Base-by-base conservation (phyloP, 1,140 invertebrate genomes). In the Brachionus angularis region DNA sequence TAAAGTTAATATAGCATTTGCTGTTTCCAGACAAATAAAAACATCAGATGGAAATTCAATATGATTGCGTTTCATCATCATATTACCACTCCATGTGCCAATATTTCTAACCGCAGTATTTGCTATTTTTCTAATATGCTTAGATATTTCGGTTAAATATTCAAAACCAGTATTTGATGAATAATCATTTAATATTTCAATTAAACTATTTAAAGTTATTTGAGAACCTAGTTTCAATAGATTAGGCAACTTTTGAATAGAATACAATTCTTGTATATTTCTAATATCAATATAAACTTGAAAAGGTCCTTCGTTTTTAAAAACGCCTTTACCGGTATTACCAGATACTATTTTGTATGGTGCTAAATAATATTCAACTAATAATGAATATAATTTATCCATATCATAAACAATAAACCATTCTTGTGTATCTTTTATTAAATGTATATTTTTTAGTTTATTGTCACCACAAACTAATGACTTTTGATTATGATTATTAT, bases 21-120 rank as follows among this genome's bases (percentile, higher is more conserved):
- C 84, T 1, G 87, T 86, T 79, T 87, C 87, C 21, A 91, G 80
- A 14, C 89, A 82, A 21, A 89, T 76, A 76, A 88, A 90, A 3
- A 91, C 75, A 78, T 91, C 89, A 0, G 89, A 91, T 1, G 87
- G 87, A 76, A 90, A 91, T 72, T 88, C 85, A 1, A 79, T 81
- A 74, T 88, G 83, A 5, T 78, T 75, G 73, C 89, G 85, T 79
- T 91, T 91, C 72, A 90, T 84, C 81, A 87, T 87, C 47, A 91
- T 78, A 76, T 91, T 91, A 31, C 89, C 89, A 34, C 88, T 89
- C 73, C 90, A 77, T 36, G 67, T 5, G 86, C 87, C 71, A 12
- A n/a, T 27, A 42, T 69, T 61, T 50, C 71, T 47, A 5, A 72
- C 55, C 1, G 52, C 34, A 33, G 21, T 23, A 31, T 72, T 61